Evolutionary conservation across 2,888 invertebrate genomes (phyloP), one percentile per base, ranked within the genome.

Genomic region (Chrysodeixis includens): DNA sequence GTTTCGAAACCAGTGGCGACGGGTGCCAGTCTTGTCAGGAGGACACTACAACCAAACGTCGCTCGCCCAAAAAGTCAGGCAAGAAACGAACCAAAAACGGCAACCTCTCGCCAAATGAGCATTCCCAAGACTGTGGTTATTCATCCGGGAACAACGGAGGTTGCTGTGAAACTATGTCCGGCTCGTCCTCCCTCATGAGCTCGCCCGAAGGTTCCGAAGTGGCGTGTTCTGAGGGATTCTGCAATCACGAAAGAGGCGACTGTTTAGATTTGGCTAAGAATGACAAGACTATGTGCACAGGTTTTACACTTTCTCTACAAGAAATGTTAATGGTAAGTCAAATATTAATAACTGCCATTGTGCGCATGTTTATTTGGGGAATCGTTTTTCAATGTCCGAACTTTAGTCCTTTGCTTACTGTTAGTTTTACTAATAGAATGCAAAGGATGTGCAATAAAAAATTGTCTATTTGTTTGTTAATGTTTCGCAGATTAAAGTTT

Each of bases 191-290:
- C 78, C 95, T 97, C 69, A 97, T 97, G 79, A 98, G 98, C 87
- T 98, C 98, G 4, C 98, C 98, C 0, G 98, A 98, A 86, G 98
- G 98, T 32, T 98, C 98, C 0, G 98, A 98, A 87, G 96, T 98
- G 61, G 98, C 98, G 0, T 99, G 98, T 91, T 98, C 97, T 0
- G 98, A 98, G 86, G 97, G 97, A 51, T 97, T 98, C 88, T 98
- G 98, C 91, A 97, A 97, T 88, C 97, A 97, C 81, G 97, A 97
- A 76, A 86, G 94, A 83, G 95, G 96, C 81, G 92, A 94, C 84
- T 94, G 94, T 81, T 86, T 88, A 83, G 94, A 95, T 75, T 80
- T 88, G 74, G 79, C 86, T 69, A 94, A 94, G 85, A 89, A 81
- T 69, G 92, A 93, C 72, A 94, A 93, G 83, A 83, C 88, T 72